Base-by-base conservation (phyloP, 1,140 invertebrate species). In the Dryas iulia region DNA sequence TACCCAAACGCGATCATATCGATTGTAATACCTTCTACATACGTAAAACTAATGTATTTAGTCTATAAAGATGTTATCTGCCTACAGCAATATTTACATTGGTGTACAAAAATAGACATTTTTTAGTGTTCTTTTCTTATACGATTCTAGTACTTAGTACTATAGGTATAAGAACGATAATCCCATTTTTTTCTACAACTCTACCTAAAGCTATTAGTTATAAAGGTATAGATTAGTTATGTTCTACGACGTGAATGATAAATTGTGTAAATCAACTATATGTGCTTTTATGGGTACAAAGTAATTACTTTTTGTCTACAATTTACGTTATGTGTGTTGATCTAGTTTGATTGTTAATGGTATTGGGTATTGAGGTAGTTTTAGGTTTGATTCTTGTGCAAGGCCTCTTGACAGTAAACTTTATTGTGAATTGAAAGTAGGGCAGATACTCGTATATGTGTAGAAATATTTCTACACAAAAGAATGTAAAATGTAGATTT, bases 21-120 rank as follows among this genome's bases (percentile, higher is more conserved):
- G 2, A 59, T 58, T 18, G 35, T 31, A 52, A 52, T 39, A 28
- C 56, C 10, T 21, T n/a, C 26, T 12, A 8, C 6, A 52, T 60
- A 31, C 56, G 8, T 53, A 60, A 53, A 65, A 73, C 39, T 66
- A 64, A 70, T 66, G 59, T 69, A 70, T 54, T 69, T 61, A 52
- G 63, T 59, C 67, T 66, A 70, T 73, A 73, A 66, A 70, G 67
- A 66, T 73, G 63, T 33, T 73, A 73, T 73, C 60, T 53, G 23
- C 21, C 62, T 67, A 71, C 64, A 66, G 59, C 59, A 67, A 28
- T 71, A 58, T 71, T 39, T 59, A 65, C 57, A 65, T 59, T 57
- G 33, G 21, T 66, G 10, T 39, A 39, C 33, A 39, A 39, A 10
- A 47, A 47, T 47, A 1, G 8, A 47, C 14, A 18, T 47, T 18